Percentiles rank a stretch among this genome's conserved stretches.
Evolutionary conservation across 1,140 invertebrate species (phyloP).

Genomic region (Ylistrum balloti): DNA sequence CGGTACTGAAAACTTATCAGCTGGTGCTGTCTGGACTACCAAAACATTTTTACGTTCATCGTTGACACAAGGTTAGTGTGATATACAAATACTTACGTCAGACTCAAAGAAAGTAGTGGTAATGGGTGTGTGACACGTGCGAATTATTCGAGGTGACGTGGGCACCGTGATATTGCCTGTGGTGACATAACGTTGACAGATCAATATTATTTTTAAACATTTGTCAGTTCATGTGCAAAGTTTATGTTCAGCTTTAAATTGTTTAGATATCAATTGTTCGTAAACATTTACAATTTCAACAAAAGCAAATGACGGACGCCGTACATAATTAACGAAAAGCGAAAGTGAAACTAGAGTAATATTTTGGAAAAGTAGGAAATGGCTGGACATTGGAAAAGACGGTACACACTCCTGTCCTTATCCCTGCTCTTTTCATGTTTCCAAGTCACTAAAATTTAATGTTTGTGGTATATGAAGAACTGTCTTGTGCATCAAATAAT

Average conservation of each 20-base stretch:
- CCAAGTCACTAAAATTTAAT: too few relatives aligned
- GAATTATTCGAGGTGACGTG: neutral
- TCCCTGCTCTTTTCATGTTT: too few relatives aligned
- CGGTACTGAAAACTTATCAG: neutral
- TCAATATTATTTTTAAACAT: neutral
- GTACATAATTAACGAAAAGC: neutral
- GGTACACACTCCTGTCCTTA: too few relatives aligned
- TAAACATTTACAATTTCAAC: neutral
- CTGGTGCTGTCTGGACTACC: neutral
- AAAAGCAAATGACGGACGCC: neutral
- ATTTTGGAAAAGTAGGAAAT: too few relatives aligned
- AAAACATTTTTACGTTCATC: neutral
- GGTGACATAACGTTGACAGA: neutral
- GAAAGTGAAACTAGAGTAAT: constrained; percentile 4
- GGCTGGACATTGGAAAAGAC: too few relatives aligned
- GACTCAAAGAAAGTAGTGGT: neutral
- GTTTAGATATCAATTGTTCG: neutral
- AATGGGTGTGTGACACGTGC: neutral
- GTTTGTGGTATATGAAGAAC: too few relatives aligned
- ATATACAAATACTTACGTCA: neutral
- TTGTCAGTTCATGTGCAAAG: neutral
- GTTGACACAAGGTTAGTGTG: neutral
- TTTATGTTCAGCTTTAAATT: neutral
- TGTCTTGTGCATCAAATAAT: too few relatives aligned
- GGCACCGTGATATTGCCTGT: neutral